A percentile compares a stretch with the other conserved stretches of the same genome.
These are phyloP conservation scores for Blomia tropicalis DNA, from an alignment of 2,888 invertebrate species.

Conservation along the genomic window DNA sequence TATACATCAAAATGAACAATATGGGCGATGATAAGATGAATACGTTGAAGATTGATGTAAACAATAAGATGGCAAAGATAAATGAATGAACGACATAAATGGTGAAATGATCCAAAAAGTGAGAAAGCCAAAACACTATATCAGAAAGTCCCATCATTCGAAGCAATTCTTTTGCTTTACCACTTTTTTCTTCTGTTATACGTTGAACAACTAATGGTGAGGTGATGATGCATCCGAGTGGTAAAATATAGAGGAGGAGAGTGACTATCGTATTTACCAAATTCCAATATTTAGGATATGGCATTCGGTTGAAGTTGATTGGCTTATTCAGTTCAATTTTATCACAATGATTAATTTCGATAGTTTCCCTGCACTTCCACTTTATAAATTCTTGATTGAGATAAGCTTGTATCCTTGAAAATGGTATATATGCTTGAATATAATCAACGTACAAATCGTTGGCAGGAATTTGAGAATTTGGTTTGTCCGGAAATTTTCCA, in stretches of 20 bases:
- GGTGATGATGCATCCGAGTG: constrained; percentile 26
- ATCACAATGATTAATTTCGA: background rate
- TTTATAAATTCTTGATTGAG: background rate
- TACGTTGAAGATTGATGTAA: background rate
- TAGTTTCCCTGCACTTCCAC: too few species aligned
- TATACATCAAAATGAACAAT: constrained; percentile 23
- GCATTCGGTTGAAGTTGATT: background rate
- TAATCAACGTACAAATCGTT: background rate
- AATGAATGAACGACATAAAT: constrained; percentile 25
- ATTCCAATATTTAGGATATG: constrained; percentile 2
- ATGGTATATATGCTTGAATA: background rate
- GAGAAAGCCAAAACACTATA: constrained; percentile 28
- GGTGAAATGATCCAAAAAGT: constrained; percentile 27
- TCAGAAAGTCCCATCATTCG: constrained; percentile 30
- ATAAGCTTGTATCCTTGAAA: background rate
- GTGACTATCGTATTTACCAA: background rate
- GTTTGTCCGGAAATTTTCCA: background rate
- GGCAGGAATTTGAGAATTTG: background rate
- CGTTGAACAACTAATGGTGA: constrained; percentile 26
- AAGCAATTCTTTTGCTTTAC: constrained; percentile 28
- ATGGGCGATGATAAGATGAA: background rate
- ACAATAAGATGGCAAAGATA: background rate
- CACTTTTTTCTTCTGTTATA: constrained; percentile 28
- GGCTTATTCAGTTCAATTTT: background rate
- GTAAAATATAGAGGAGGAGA: background rate